Conservation (phyloP, 2,113 vertebrate genomes). For the Myodes glareolus region DNA sequence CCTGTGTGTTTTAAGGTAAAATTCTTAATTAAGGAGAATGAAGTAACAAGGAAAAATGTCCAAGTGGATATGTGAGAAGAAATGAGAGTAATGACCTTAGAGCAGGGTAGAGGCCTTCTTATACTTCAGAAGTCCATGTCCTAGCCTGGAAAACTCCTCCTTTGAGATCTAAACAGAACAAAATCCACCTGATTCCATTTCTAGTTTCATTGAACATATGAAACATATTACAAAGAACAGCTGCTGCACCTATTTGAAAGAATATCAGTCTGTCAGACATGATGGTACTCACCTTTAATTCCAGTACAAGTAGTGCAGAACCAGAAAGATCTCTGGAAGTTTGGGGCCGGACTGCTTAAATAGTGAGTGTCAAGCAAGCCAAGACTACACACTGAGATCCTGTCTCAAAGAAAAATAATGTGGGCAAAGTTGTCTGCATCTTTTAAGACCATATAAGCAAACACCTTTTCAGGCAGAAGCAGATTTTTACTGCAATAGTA, state of each 20-base stretch:
- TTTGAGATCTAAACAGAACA: background rate
- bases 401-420: background rate
- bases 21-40: slow-evolving; percentile 10
- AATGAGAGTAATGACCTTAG: background rate
- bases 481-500: background rate
- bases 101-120: background rate
- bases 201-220: background rate
- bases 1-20: background rate
- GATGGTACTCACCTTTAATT: background rate
- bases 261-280: too few relatives aligned
- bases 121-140: background rate
- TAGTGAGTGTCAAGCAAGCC: background rate
- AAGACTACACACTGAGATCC: background rate
- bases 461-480: background rate
- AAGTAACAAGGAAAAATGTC: slow-evolving; percentile 33
- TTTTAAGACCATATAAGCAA: background rate
- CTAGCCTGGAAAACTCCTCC: background rate
- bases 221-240: background rate
- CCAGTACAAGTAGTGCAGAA: background rate
- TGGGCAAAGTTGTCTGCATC: background rate
- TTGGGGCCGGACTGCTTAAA: background rate
- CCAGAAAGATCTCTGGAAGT: background rate
- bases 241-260: background rate
- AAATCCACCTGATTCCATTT: background rate
- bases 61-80: background rate